phyloP scores from a whole-genome alignment of 2,113 vertebrate genomes.

The Pygoscelis antarcticus region DNA sequence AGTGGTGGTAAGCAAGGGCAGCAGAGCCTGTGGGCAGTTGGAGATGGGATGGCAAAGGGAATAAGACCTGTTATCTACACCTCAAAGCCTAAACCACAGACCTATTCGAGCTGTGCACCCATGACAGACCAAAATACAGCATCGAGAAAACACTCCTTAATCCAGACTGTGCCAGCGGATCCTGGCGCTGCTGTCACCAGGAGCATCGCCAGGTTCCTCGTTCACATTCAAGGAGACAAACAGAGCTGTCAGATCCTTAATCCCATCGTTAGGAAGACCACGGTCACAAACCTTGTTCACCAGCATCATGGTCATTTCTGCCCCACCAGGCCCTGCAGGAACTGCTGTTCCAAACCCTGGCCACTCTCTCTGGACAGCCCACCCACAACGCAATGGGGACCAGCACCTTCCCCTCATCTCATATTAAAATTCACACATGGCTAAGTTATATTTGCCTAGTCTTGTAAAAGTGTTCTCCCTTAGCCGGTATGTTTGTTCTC shows the following conservation, averaged over 20 bases:
- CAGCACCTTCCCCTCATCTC: neutral
- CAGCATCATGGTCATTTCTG: fast-evolving
- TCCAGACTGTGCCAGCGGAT: fast-evolving
- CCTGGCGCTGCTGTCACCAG: fast-evolving
- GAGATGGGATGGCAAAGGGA: neutral
- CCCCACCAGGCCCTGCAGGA: fast-evolving
- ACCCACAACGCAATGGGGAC: fast-evolving
- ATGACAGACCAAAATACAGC: neutral
- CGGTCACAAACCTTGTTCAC: neutral
- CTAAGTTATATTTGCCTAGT: neutral
- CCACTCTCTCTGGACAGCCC: too few species aligned
- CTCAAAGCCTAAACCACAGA: neutral
- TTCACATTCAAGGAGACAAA: fast-evolving
- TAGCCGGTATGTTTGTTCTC: fast-evolving
- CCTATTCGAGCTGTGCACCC: neutral
- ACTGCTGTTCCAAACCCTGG: fast-evolving
- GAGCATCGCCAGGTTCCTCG: fast-evolving
- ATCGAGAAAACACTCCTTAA: fast-evolving
- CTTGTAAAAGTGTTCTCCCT: neutral
- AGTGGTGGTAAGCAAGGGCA: fast-evolving
- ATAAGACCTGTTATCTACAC: fast-evolving
- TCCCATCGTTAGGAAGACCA: fast-evolving
- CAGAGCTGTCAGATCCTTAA: too few species aligned
- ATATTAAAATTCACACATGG: fast-evolving
- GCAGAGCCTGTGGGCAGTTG: fast-evolving